Percentiles rank a stretch among this genome's conserved stretches.
These are phyloP conservation scores for Podocnemis expansa DNA, from an alignment of 2,113 vertebrate genomes.

Conservation along the genomic window DNA sequence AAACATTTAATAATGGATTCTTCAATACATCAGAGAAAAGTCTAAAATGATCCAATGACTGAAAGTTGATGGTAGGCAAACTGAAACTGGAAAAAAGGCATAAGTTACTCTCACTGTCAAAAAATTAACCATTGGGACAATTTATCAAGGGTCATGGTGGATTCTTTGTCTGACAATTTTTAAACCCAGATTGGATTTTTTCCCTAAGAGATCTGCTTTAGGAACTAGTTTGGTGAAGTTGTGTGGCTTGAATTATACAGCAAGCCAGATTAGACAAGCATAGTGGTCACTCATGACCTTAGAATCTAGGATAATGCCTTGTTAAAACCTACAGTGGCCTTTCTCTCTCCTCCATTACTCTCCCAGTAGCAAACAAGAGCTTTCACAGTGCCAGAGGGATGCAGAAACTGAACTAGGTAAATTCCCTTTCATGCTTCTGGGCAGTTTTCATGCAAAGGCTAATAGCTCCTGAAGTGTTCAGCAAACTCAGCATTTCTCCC, in stretches of 20 bases:
- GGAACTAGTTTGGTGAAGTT: background rate
- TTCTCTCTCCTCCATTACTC: background rate
- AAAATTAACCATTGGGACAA: background rate
- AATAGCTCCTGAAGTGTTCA: conserved; percentile 19
- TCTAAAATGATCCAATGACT: background rate
- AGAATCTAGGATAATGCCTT: background rate
- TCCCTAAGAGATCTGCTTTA: background rate
- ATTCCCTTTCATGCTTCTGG: background rate
- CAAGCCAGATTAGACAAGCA: background rate
- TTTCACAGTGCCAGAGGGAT: background rate
- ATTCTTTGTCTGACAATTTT: background rate
- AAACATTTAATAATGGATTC: background rate
- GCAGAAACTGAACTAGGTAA: background rate
- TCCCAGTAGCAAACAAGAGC: background rate
- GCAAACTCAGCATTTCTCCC: conserved; percentile 57
- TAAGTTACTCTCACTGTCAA: background rate
- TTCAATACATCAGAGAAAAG: background rate
- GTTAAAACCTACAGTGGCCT: background rate
- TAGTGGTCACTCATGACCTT: background rate
- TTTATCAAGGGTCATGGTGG: background rate
- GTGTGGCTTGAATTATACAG: background rate
- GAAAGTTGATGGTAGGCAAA: background rate
- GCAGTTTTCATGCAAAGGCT: conserved; percentile 34
- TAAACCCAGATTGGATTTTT: background rate
- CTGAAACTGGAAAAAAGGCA: background rate